Evolutionary conservation across 2,113 vertebrate genomes (phyloP), one percentile per base, ranked within the genome.

Genomic region (Terrapene triunguis): DNA sequence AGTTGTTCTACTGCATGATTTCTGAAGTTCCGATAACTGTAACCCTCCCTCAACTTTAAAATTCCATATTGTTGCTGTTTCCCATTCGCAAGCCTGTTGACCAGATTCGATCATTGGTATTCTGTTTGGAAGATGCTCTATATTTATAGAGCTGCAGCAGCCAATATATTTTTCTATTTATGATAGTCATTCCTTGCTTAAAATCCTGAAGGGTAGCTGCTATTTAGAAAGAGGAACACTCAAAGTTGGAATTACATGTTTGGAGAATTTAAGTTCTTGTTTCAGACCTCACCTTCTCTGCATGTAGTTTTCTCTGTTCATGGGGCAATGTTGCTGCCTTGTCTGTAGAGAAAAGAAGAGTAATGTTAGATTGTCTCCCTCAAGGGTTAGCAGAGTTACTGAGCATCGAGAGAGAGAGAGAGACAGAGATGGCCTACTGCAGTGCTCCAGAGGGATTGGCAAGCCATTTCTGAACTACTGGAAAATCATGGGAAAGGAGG

Each of bases 241-340:
- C 48, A 72, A 62, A 13, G 22, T 48, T 82, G 87, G 50, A 96
- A 69, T 32, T 17, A 50, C 82, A 2, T 48, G 69, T 53, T 69
- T 22, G 6, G 10, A 0, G 5, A 0, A 82, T n/a, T 57, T 8
- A 38, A 27, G 1, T 6, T 24, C 3, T 54, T 3, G 1, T 48
- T 84, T 11, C 80, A 35, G 5, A 0, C 6, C 98, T 98, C 98
- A 99, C 99, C 99, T 99, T 99, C 95, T 99, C 99, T 3, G 99
- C 99, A 0, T 99, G 99, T 29, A 99, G 98, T 84, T 99, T 99
- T 92, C 99, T 99, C 92, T 99, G 99, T 19, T 99, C 99, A 0
- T 99, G 99, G 92, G 99, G 99, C 98, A 99, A 97, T 0, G 99
- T 99, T 53, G 99, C 99, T 48, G 99, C 99, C 98, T 99, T 99